A percentile compares a stretch with the other conserved stretches of the same genome.
Evolutionary conservation across 2,797 vertebrate species (phyloP).

Genomic region (Squalus acanthias): DNA sequence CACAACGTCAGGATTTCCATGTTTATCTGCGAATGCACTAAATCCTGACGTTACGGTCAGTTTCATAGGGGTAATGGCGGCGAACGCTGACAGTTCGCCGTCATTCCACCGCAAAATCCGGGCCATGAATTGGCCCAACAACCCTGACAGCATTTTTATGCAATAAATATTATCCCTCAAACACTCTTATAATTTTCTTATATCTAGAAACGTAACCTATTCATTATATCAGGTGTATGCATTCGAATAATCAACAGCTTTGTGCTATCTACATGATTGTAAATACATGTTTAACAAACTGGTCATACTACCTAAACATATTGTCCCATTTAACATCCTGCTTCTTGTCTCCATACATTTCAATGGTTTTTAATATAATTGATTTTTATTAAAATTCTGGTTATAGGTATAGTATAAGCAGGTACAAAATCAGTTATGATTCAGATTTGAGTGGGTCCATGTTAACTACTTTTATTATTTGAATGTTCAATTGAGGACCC

Average conservation of each 20-base stretch:
- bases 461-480: not conserved
- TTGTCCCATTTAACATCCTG: not conserved
- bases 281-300: not conserved
- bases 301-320: not conserved
- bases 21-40: too few species aligned
- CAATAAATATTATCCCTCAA: not conserved
- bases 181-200: not conserved
- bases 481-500: not conserved
- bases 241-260: not conserved
- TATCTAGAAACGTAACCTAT: not conserved
- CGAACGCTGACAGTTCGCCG: too few species aligned
- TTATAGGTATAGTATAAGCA: not conserved
- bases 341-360: not conserved
- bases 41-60: too few species aligned
- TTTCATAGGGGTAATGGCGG: too few species aligned
- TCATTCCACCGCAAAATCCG: too few species aligned
- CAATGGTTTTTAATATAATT: not conserved
- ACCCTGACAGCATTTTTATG: not conserved
- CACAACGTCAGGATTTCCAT: too few species aligned
- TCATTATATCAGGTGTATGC: not conserved
- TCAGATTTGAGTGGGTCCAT: not conserved
- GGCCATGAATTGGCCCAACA: not conserved
- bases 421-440: not conserved
- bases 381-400: not conserved
- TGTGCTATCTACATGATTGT: not conserved